Conservation (phyloP, 2,797 vertebrate genomes). For the Cryptoprocta ferox region DNA sequence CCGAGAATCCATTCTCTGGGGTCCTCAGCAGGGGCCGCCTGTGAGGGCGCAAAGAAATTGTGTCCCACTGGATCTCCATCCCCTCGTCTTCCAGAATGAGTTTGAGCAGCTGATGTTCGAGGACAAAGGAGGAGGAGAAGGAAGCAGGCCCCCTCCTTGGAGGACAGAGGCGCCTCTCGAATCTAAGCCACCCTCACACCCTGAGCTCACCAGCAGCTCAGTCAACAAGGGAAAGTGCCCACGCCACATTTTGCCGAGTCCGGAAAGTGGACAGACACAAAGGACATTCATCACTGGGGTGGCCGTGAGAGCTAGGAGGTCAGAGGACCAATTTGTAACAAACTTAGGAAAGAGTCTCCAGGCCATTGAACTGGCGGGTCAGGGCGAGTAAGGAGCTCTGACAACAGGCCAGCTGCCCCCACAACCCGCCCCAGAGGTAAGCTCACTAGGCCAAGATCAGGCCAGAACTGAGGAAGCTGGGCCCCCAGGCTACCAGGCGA, state of each 20-base stretch:
- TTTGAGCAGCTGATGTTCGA: neutral
- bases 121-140: neutral
- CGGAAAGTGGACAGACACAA: neutral
- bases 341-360: neutral
- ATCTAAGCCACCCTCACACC: neutral
- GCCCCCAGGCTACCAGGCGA: neutral
- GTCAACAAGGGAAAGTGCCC: no score
- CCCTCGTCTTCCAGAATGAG: neutral
- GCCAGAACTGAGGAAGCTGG: neutral
- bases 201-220: neutral
- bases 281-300: neutral
- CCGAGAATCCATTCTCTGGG: no score
- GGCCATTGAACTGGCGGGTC: fast-evolving
- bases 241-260: neutral
- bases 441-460: no score
- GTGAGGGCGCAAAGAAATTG: neutral
- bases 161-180: neutral
- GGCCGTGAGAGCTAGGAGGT: neutral
- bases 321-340: no score
- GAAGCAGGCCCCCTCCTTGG: neutral
- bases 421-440: neutral
- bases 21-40: neutral
- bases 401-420: neutral
- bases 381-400: neutral
- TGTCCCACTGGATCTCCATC: neutral